Evolutionary conservation across 2,113 vertebrate genomes (phyloP).

Genomic region (Bombycilla garrulus): DNA sequence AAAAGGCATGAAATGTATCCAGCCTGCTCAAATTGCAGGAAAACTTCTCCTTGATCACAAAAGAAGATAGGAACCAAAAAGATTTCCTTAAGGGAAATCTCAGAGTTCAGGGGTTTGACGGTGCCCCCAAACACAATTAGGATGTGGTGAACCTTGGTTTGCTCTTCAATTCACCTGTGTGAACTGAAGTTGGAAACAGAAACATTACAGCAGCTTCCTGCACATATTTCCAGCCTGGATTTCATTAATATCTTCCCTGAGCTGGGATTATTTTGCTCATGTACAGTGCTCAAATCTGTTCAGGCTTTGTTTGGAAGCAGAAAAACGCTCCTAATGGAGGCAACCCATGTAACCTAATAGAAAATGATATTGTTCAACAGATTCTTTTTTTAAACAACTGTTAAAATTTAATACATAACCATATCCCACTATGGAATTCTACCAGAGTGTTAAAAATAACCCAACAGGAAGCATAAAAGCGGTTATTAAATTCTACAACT

Average conservation of each 20-base stretch:
- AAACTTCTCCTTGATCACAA: neutral
- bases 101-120: neutral
- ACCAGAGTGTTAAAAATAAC: constrained; percentile 58
- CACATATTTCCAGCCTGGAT: constrained; percentile 8
- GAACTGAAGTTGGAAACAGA: constrained; percentile 1
- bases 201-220: constrained; percentile 11
- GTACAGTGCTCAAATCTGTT: neutral
- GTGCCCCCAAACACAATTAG: neutral
- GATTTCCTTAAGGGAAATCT: constrained; percentile 32
- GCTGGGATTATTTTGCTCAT: constrained; percentile 33
- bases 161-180: constrained; percentile 46
- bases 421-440: neutral
- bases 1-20: neutral
- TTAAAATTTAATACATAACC: constrained; percentile 41
- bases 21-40: neutral
- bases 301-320: constrained; percentile 44
- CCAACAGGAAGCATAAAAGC: constrained; percentile 60
- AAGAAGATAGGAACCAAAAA: neutral
- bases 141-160: constrained; percentile 23
- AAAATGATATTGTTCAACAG: neutral
- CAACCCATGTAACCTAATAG: neutral
- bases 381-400: neutral
- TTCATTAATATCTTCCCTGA: constrained; percentile 37
- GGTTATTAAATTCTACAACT: constrained; percentile 54
- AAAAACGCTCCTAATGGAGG: constrained; percentile 7